These are phyloP conservation scores for Habropoda laboriosa DNA, from an alignment of 1,140 invertebrate species.

Conservation along the genomic window DNA sequence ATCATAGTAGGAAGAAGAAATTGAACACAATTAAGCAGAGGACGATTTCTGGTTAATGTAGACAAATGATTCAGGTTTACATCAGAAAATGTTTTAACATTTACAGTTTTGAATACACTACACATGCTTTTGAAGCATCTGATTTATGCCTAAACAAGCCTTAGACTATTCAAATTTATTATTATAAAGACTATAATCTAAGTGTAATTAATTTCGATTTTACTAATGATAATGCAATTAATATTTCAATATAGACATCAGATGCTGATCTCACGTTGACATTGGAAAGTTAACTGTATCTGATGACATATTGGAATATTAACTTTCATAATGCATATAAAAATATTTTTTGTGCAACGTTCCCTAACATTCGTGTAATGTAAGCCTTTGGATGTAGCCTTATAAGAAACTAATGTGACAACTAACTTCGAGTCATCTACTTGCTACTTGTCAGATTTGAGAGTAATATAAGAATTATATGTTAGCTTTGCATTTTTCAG, in stretches of 20 bases:
- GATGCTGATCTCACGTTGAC: constrained; percentile 70
- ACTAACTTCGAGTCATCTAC: constrained; percentile 43
- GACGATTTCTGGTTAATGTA: constrained; percentile 14
- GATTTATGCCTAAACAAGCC: constrained; percentile 52
- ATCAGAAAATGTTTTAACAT: constrained; percentile 24
- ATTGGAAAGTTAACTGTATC: constrained; percentile 66
- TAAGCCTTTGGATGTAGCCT: constrained; percentile 47
- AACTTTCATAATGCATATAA: constrained; percentile 43
- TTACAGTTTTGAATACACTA: constrained; percentile 37
- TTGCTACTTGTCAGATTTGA: constrained; percentile 32
- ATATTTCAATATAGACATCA: constrained; percentile 64
- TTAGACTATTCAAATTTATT: constrained; percentile 60
- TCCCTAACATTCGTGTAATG: constrained; percentile 55
- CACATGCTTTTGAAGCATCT: constrained; percentile 47
- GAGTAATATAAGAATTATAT: constrained; percentile 39
- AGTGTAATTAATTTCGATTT: constrained; percentile 51
- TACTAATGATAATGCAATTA: constrained; percentile 48
- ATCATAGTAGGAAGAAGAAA: constrained; percentile 26
- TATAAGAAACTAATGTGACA: constrained; percentile 48
- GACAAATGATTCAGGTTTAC: constrained; percentile 7
- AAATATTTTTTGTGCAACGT: constrained; percentile 57
- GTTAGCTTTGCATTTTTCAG: constrained; percentile 45
- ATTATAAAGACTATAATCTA: constrained; percentile 46
- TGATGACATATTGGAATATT: constrained; percentile 59
- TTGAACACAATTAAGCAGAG: constrained; percentile 11